These are phyloP conservation scores for Phania funesta DNA, from an alignment of 2,888 invertebrate genomes.

Conservation along the genomic window DNA sequence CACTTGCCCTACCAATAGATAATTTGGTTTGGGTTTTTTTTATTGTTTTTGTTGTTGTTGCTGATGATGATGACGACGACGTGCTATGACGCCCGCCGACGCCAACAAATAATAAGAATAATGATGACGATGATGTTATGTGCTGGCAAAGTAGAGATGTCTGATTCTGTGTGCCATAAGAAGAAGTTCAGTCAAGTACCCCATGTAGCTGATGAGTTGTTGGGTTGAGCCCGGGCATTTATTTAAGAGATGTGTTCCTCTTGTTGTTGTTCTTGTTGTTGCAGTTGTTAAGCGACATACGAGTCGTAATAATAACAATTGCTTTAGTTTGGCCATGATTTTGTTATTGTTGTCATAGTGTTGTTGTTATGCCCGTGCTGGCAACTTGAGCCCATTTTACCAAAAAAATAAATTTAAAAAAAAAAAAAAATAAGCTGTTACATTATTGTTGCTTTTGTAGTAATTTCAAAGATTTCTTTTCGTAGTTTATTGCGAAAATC, in stretches of 20 bases:
- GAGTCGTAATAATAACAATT: slow-evolving; percentile 66
- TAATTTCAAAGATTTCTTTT: slow-evolving; percentile 69
- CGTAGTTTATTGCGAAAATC: slow-evolving; percentile 73
- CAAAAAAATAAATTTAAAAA: neutral
- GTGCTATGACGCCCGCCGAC: slow-evolving; percentile 67
- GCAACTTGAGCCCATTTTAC: slow-evolving; percentile 64
- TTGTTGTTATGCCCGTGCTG: slow-evolving; percentile 46
- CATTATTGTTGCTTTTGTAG: slow-evolving; percentile 56
- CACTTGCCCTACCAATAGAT: slow-evolving; percentile 59
- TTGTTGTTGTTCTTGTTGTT: slow-evolving; percentile 39
- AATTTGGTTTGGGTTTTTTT: slow-evolving; percentile 17
- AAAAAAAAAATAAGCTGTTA: slow-evolving; percentile 25
- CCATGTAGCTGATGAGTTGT: slow-evolving; percentile 62
- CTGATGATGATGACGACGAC: slow-evolving; percentile 60
- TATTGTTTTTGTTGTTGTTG: slow-evolving; percentile 12
- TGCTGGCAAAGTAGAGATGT: slow-evolving; percentile 38
- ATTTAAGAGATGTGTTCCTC: slow-evolving; percentile 31
- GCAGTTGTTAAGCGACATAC: slow-evolving; percentile 66
- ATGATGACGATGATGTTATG: slow-evolving; percentile 52
- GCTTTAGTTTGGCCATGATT: slow-evolving; percentile 66
- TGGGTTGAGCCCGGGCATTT: slow-evolving; percentile 55
- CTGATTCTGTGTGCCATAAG: slow-evolving; percentile 27
- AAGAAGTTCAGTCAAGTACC: slow-evolving; percentile 32
- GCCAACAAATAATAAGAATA: slow-evolving; percentile 59
- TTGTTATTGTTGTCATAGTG: slow-evolving; percentile 58